Percentiles rank a stretch among this genome's conserved stretches.
phyloP scores from a whole-genome alignment of 2,888 invertebrate genomes.

The Cenopis cana region DNA sequence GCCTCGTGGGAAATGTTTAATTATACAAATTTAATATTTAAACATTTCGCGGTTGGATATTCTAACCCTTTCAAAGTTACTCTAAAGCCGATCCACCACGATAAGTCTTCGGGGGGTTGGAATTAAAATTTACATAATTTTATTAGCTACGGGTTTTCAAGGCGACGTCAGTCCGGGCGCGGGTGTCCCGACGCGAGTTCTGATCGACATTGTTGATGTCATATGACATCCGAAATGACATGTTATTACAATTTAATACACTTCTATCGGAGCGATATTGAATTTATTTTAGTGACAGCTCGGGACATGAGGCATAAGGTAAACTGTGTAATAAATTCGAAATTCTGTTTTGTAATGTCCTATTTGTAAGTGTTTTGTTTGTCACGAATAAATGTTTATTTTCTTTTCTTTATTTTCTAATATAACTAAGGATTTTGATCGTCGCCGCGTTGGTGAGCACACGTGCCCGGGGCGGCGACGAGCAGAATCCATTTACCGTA shows the following conservation, averaged over 20 bases:
- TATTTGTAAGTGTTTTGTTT: too few relatives aligned
- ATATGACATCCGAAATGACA: not conserved
- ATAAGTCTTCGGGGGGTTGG: constrained; percentile 47
- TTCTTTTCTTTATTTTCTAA: too few relatives aligned
- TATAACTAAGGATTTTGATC: too few relatives aligned
- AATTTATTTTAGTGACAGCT: not conserved
- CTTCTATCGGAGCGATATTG: not conserved
- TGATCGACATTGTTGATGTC: not conserved
- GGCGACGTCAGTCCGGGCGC: constrained; percentile 43
- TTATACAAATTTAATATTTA: constrained; percentile 22
- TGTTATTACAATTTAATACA: not conserved
- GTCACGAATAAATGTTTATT: too few relatives aligned
- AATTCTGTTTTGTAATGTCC: too few relatives aligned
- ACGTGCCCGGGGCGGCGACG: too few relatives aligned
- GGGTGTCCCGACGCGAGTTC: constrained; percentile 48
- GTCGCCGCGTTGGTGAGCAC: too few relatives aligned
- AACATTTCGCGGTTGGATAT: constrained; percentile 32
- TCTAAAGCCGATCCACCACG: constrained; percentile 38
- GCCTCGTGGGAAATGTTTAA: constrained; percentile 7
- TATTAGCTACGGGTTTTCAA: constrained; percentile 49
- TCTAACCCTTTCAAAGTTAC: constrained; percentile 40
- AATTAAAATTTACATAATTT: constrained; percentile 62
- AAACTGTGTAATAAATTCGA: too few relatives aligned
- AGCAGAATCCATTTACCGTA: too few relatives aligned
- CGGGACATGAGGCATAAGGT: not conserved